A percentile compares a stretch with the other conserved stretches of the same genome.
Conservation (phyloP, 2,797 vertebrate genomes). For the Petrocephalus sullivani region DNA sequence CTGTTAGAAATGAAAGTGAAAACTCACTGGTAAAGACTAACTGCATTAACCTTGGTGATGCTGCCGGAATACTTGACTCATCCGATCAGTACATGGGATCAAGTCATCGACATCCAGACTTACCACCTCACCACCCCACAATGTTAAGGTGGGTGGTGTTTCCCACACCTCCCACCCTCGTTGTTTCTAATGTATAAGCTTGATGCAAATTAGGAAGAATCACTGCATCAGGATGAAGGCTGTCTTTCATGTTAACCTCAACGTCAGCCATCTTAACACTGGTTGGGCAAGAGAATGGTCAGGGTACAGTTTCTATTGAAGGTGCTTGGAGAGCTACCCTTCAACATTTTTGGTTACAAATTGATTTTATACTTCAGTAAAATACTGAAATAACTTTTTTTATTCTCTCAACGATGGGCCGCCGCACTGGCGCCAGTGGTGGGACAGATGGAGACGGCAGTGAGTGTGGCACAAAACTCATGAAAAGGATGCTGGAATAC, state of each 20-base stretch:
- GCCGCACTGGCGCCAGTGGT: not conserved
- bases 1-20: not conserved
- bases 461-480: slow-evolving; percentile 2
- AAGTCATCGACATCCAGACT: not conserved
- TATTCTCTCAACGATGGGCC: not conserved
- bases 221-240: not conserved
- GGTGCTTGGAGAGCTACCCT: not conserved
- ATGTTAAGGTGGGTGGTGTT: slow-evolving; percentile 11
- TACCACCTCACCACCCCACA: not conserved
- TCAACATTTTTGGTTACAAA: not conserved
- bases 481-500: not conserved
- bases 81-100: not conserved
- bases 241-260: not conserved
- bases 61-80: not conserved
- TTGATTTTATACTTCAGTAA: not conserved
- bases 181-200: slow-evolving; percentile 1
- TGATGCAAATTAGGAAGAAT: slow-evolving; percentile 13
- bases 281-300: not conserved
- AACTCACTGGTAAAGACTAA: not conserved
- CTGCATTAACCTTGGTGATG: not conserved
- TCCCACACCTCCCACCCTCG: slow-evolving; percentile 3
- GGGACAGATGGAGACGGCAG: not conserved
- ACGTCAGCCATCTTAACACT: not conserved
- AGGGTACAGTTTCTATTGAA: not conserved
- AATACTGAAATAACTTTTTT: not conserved